Conservation (phyloP, 92 coral and sea anemone species). For the Porites cylindrica region DNA sequence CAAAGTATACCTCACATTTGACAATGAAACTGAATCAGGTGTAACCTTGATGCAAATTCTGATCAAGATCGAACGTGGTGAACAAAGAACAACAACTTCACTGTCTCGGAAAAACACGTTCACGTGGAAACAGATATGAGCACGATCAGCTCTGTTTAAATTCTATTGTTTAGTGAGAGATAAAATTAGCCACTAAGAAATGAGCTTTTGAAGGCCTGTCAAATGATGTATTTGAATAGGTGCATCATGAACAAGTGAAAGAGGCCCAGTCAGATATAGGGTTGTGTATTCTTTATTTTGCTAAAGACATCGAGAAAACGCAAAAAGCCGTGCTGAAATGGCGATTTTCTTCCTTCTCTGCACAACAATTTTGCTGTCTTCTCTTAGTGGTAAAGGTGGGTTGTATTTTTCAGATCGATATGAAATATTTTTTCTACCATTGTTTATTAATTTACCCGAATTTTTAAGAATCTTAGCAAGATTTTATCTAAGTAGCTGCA, state of each 20-base stretch:
- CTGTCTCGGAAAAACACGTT: no score
- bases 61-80: no score
- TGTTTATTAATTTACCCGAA: neutral
- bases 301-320: neutral
- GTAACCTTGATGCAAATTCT: no score
- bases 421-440: neutral
- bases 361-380: neutral
- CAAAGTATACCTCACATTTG: no score
- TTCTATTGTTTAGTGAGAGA: neutral
- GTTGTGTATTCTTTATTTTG: neutral
- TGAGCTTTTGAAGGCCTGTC: neutral
- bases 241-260: neutral
- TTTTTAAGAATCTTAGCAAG: no score
- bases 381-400: neutral
- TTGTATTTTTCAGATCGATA: neutral
- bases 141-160: neutral
- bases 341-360: neutral
- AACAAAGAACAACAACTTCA: no score
- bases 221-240: neutral
- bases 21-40: no score
- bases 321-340: neutral
- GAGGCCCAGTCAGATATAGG: neutral
- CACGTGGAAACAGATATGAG: neutral
- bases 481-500: no score
- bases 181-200: neutral